Evolutionary conservation across 2,797 vertebrate species (phyloP), one percentile per base, ranked within the genome.

Genomic region (Clarias fuscus): DNA sequence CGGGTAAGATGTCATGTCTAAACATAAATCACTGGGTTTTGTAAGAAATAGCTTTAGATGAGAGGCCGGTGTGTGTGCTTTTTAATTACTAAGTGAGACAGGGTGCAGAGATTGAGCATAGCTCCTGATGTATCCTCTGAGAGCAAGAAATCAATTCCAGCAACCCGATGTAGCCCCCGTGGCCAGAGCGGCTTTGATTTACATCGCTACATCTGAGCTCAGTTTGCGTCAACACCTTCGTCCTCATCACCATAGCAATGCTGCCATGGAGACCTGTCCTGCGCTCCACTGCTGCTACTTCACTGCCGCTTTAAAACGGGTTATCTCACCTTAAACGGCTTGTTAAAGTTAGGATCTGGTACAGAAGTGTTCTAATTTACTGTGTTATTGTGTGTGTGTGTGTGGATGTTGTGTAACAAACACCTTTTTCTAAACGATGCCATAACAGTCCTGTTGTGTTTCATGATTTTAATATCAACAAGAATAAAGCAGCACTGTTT

Each of bases 1-100:
- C 98, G 89, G 98, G 98, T 99, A 92, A 96, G 96, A 89, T 85
- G 20, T 79, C 6, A 13, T 0, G 17, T 18, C 65, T 14, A 15
- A 37, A 58, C 68, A 43, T 81, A n/a, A 62, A 71, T 43, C 37
- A 18, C 64, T 27, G 20, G 20, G 24, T 79, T 79, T 20, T n/a
- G 15, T 15, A 4, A 17, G 14, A 27, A 67, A 53, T 67, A 53
- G 24, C 22, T 53, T 7, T 43, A 43, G 22, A 62, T 79, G 10
- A 15, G n/a, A 58, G 75, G 10, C 2, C 0, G 15, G 53, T 30
- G 17, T 27, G 65, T 11, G 27, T 68, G 65, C 33, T 85, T 82
- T 20, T 24, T 64, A 24, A 27, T 33, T 58, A 58, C 11, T 15
- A 53, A 59, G 81, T 33, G 5, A 70, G 43, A 58, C 65, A 30